phyloP scores from a whole-genome alignment of 2,113 vertebrate genomes.

The Oryzias curvinotus region DNA sequence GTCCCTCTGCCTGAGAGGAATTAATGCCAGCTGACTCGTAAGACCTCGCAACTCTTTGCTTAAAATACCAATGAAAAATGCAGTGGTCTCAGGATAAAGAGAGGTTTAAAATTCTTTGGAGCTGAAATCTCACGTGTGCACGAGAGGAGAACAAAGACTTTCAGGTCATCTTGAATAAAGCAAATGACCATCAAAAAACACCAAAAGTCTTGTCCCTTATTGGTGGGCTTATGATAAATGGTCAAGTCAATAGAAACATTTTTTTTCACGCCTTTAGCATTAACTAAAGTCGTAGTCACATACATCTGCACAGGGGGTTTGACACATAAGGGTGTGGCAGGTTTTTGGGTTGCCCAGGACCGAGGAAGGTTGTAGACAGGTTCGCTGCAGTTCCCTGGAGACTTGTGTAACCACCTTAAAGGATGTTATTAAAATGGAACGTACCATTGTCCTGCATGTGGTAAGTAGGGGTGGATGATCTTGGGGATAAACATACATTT shows the following conservation, averaged over 20 bases:
- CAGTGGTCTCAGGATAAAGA: constrained; percentile 58
- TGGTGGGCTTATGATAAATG: constrained; percentile 13
- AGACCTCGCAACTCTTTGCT: constrained; percentile 72
- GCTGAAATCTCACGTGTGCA: constrained; percentile 37
- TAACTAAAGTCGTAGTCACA: too few species aligned
- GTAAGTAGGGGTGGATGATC: too few species aligned
- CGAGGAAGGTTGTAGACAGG: too few species aligned
- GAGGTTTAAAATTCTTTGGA: constrained; percentile 73
- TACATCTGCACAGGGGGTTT: too few species aligned
- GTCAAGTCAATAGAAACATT: neutral
- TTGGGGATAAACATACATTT: too few species aligned
- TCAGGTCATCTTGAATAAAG: constrained; percentile 37
- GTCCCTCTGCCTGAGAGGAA: constrained; percentile 67
- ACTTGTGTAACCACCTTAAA: too few species aligned
- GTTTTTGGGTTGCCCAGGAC: too few species aligned
- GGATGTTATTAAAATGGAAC: too few species aligned
- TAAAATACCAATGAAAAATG: constrained; percentile 74
- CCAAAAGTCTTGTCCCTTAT: constrained; percentile 11
- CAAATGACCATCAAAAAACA: constrained; percentile 32
- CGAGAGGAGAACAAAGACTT: constrained; percentile 56
- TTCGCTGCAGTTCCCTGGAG: too few species aligned
- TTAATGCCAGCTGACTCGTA: constrained; percentile 76
- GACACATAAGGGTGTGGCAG: too few species aligned
- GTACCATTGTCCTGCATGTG: too few species aligned
- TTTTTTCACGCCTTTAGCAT: too few species aligned